Conservation (phyloP, 2,113 vertebrate genomes). For the Promerops cafer region DNA sequence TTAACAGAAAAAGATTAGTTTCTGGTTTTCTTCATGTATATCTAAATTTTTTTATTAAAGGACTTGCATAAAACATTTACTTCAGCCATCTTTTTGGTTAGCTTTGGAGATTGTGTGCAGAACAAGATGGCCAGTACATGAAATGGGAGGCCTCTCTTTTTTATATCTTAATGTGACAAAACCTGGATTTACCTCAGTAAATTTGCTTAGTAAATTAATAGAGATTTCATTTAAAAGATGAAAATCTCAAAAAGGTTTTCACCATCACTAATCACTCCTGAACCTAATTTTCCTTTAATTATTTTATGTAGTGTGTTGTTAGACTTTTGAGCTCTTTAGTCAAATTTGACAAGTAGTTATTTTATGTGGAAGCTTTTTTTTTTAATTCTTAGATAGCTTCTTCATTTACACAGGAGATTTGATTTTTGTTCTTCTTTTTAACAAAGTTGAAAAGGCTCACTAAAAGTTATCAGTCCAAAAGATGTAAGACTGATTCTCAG, state of each 20-base stretch:
- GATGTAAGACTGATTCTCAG: constrained; percentile 17
- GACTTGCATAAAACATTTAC: not conserved
- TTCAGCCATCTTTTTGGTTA: not conserved
- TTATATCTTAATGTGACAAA: not conserved
- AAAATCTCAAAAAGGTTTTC: not conserved
- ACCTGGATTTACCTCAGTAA: not conserved
- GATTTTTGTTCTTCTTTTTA: constrained; percentile 44
- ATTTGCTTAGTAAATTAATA: not conserved
- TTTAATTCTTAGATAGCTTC: not conserved
- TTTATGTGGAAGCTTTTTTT: not conserved
- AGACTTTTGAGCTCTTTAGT: not conserved
- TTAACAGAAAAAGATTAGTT: not conserved
- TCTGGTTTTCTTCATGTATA: not conserved
- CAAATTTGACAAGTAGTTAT: not conserved
- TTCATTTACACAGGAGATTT: not conserved
- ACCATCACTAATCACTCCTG: not conserved
- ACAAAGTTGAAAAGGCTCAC: constrained; percentile 17
- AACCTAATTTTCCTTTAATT: not conserved
- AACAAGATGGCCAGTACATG: not conserved
- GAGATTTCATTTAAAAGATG: not conserved
- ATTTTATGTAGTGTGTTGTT: not conserved
- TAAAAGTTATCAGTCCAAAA: constrained; percentile 3
- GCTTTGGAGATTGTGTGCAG: not conserved
- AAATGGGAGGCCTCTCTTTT: not conserved
- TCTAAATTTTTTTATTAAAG: not conserved